Evolutionary conservation across 1,140 invertebrate species (phyloP), one percentile per base, ranked within the genome.

Genomic region (Lasaia peninsularis): DNA sequence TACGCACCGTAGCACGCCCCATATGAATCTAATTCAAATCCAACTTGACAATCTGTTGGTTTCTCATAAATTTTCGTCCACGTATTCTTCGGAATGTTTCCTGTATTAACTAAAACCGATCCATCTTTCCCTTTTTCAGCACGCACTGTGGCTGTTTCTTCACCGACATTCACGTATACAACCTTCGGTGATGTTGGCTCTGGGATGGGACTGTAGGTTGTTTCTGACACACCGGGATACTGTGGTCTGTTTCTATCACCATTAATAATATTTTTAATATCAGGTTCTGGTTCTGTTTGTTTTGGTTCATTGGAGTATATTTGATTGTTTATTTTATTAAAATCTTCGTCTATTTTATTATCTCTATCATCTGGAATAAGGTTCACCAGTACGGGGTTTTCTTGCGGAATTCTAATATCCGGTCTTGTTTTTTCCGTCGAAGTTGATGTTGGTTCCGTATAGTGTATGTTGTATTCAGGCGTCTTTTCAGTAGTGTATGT

Each of bases 1-100:
- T 40, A 62, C 74, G 67, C 67, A 90, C 88, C 89, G 56, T 76
- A 71, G 62, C 89, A 90, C 56, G 75, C 75, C 31, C 83, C 84
- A 55, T 69, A 82, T 1, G 67, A 52, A 71, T 89, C 87, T 73
- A 80, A 78, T 63, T 83, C 75, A 91, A 91, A 91, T 84, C 95
- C 89, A 56, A 67, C 62, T 67, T 92, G 65, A 80, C 83, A 89
- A 61, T 81, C 58, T 8, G 56, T 51, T 5, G 80, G 82, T 52
- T 60, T 77, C 16, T 62, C 62, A 40, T 73, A 66, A 12, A 86
- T 64, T 52, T 76, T 74, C 1, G 78, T 82, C 81, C 83, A 85
- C 52, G 77, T 62, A 56, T 88, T 86, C 31, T 80, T 76, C 0
- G 83, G 78, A 44, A 86, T 20, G 24, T 78, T 55, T 11, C 72